A percentile compares a stretch with the other conserved stretches of the same genome.
phyloP scores from a whole-genome alignment of 2,797 vertebrate genomes.

The Fringilla coelebs region DNA sequence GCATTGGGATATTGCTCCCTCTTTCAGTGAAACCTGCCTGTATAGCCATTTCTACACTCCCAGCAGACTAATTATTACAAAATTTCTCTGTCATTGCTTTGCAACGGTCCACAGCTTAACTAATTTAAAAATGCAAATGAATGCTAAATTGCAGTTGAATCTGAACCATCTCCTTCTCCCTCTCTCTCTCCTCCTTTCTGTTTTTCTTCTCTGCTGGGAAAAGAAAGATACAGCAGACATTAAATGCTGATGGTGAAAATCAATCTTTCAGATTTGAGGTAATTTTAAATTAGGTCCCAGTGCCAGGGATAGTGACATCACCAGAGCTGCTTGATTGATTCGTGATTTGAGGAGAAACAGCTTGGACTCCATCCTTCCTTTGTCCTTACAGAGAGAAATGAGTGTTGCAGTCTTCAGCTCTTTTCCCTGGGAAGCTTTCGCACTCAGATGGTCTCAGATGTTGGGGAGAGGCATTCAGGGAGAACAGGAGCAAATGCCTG shows the following conservation, averaged over 20 bases:
- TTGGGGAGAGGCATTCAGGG: background rate
- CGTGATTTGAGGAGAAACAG: conserved; percentile 4
- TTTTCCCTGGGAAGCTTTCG: background rate
- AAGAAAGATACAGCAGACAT: conserved; percentile 21
- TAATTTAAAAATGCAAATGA: conserved; percentile 81
- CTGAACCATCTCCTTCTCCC: conserved; percentile 3
- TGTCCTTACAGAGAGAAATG: background rate
- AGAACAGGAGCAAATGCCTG: background rate
- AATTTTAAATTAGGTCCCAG: conserved; percentile 43
- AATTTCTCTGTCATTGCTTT: conserved; percentile 74
- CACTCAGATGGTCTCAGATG: background rate
- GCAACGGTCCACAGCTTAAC: conserved; percentile 72
- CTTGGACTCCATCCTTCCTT: conserved; percentile 14
- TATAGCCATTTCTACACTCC: background rate
- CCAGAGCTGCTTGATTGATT: conserved; percentile 22
- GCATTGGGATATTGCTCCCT: conserved; percentile 14
- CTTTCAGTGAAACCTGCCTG: conserved; percentile 11
- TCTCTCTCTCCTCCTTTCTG: background rate
- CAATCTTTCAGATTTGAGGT: conserved; percentile 44
- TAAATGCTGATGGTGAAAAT: conserved; percentile 58
- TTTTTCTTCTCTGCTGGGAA: background rate
- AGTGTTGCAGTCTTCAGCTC: background rate
- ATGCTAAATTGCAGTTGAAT: conserved; percentile 67
- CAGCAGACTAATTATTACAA: conserved; percentile 71
- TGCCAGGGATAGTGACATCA: conserved; percentile 56